Evolutionary conservation across 2,888 invertebrate species (phyloP).

Genomic region (Lasioglossum lativentre): DNA sequence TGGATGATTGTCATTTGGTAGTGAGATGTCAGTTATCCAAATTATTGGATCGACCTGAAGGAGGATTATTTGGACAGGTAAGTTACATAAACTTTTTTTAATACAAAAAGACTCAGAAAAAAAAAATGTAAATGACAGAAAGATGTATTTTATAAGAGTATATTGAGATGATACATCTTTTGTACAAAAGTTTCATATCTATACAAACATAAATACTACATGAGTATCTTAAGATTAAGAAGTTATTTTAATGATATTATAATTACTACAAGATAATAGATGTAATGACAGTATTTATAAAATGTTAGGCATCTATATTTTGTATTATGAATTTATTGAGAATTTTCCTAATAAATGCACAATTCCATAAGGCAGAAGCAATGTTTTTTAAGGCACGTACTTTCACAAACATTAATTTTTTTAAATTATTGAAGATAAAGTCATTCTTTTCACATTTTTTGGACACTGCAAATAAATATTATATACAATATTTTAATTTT

Average conservation of each 20-base stretch:
- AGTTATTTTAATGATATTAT: conserved; percentile 31
- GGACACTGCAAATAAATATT: conserved; percentile 16
- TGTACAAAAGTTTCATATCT: conserved; percentile 59
- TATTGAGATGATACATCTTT: conserved; percentile 55
- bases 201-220: conserved; percentile 67
- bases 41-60: conserved; percentile 91
- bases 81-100: conserved; percentile 81
- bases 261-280: conserved; percentile 10
- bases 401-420: conserved; percentile 22
- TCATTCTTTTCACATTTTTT: neutral
- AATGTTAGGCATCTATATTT: conserved; percentile 21
- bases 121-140: conserved; percentile 32
- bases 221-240: conserved; percentile 61
- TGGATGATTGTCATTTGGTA: conserved; percentile 97
- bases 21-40: conserved; percentile 94
- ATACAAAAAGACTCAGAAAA: conserved; percentile 24
- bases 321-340: conserved; percentile 23
- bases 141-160: conserved; percentile 39
- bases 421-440: neutral
- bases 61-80: conserved; percentile 96
- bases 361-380: conserved; percentile 50
- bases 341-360: conserved; percentile 46
- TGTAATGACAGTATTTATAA: conserved; percentile 29
- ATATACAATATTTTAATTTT: conserved; percentile 26
- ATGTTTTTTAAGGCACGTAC: conserved; percentile 61